Percentiles rank a stretch among this genome's conserved stretches.
phyloP scores from a whole-genome alignment of 2,113 vertebrate genomes.

The Rana temporaria region DNA sequence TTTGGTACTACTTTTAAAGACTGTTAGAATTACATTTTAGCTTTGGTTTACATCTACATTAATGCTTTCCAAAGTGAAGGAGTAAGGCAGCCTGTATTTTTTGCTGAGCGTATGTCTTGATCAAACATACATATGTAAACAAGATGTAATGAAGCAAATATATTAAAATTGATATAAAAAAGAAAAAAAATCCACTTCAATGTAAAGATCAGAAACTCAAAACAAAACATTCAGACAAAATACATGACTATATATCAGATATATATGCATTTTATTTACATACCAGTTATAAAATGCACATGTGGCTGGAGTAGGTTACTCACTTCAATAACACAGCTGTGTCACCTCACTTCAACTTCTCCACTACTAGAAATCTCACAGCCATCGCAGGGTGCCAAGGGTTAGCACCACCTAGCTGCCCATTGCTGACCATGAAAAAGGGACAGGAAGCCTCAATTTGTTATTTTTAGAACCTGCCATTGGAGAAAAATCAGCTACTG shows the following conservation, averaged over 20 bases:
- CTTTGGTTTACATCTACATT: no score
- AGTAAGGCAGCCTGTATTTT: no score
- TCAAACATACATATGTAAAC: no score
- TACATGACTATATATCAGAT: not conserved
- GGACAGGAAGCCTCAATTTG: not conserved
- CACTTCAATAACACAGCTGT: constrained; percentile 25
- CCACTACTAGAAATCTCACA: not conserved
- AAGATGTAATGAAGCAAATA: no score
- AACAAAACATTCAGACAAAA: not conserved
- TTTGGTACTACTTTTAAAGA: no score
- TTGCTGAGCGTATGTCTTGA: no score
- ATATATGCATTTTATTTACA: not conserved
- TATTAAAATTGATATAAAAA: no score
- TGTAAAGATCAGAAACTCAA: no score
- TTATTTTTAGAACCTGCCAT: not conserved
- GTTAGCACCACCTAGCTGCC: not conserved
- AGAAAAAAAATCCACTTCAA: no score
- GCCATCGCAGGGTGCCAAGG: not conserved
- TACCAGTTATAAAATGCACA: not conserved
- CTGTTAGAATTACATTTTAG: no score
- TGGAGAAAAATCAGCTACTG: not conserved
- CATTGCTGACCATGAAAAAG: not conserved
- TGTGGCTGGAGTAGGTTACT: constrained; percentile 7
- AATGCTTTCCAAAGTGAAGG: no score
- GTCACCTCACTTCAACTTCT: constrained; percentile 23